Percentiles rank a stretch among this genome's conserved stretches.
Conservation (phyloP, 1,140 invertebrate genomes). For the Epicauta chinensis region DNA sequence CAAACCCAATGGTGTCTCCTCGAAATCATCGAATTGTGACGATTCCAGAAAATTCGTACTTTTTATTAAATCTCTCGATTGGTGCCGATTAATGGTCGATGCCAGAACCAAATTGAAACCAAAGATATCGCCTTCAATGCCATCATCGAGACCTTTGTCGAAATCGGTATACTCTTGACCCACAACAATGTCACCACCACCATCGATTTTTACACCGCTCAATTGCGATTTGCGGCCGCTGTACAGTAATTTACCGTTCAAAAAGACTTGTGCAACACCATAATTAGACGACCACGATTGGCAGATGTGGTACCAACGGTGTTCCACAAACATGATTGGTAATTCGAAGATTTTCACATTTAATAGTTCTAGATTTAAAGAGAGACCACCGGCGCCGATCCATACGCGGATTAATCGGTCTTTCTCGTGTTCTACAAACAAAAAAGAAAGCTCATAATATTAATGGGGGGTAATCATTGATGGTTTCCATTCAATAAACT, state of each 20-base stretch:
- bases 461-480: no score
- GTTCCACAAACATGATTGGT: conserved; percentile 44
- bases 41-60: neutral
- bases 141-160: conserved; percentile 55
- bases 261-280: conserved; percentile 54
- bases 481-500: no score
- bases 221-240: conserved; percentile 43
- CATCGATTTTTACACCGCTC: conserved; percentile 45
- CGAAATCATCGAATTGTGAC: neutral
- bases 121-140: conserved; percentile 59
- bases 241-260: conserved; percentile 48
- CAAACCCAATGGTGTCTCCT: conserved; percentile 40
- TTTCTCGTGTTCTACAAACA: conserved; percentile 48
- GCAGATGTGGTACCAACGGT: conserved; percentile 60
- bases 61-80: conserved; percentile 1
- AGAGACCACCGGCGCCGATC: conserved; percentile 50
- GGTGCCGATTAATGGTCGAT: conserved; percentile 44
- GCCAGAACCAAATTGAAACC: conserved; percentile 59
- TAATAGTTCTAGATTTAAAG: conserved; percentile 52
- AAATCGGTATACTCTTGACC: conserved; percentile 61
- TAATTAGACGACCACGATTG: conserved; percentile 54
- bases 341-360: conserved; percentile 45
- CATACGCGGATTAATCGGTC: conserved; percentile 54
- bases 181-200: conserved; percentile 55
- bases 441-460: neutral